phyloP scores from a whole-genome alignment of 1,140 invertebrate genomes.

The Adoxophyes honmai region DNA sequence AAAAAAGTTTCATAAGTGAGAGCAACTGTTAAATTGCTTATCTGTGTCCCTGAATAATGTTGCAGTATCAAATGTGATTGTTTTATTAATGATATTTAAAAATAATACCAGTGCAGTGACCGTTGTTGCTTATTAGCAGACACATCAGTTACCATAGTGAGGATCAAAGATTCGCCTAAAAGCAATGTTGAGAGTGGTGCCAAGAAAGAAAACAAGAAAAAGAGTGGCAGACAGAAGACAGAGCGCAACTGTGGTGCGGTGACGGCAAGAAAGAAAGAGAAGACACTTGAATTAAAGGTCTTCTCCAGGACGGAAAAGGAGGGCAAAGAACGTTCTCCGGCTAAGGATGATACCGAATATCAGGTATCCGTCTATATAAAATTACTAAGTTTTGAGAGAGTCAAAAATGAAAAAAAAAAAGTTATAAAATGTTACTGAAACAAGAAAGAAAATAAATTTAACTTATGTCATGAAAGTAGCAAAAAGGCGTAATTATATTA shows the following conservation, averaged over 20 bases:
- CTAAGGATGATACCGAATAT: conserved; percentile 43
- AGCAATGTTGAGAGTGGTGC: conserved; percentile 72
- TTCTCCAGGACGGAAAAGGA: conserved; percentile 54
- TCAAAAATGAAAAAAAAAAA: too few relatives aligned
- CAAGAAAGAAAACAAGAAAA: conserved; percentile 78
- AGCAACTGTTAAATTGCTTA: conserved; percentile 27
- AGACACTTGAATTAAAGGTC: conserved; percentile 29
- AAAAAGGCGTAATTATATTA: too few relatives aligned
- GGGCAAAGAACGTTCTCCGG: conserved; percentile 37
- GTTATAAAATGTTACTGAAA: too few relatives aligned
- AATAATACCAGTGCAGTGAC: neutral
- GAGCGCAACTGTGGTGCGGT: conserved; percentile 51
- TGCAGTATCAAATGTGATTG: neutral
- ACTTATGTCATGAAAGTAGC: too few relatives aligned
- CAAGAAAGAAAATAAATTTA: too few relatives aligned
- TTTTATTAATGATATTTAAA: neutral
- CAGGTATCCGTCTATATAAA: too few relatives aligned
- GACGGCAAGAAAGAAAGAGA: conserved; percentile 54
- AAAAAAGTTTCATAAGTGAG: conserved; percentile 15
- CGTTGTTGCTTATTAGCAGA: neutral
- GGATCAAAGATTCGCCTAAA: conserved; percentile 77
- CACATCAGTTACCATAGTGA: conserved; percentile 72
- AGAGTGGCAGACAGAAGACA: conserved; percentile 66
- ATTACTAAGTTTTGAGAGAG: too few relatives aligned
- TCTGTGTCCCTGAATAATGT: neutral